These are phyloP conservation scores for Galerucella calmariensis DNA, from an alignment of 2,888 invertebrate species.

Conservation along the genomic window DNA sequence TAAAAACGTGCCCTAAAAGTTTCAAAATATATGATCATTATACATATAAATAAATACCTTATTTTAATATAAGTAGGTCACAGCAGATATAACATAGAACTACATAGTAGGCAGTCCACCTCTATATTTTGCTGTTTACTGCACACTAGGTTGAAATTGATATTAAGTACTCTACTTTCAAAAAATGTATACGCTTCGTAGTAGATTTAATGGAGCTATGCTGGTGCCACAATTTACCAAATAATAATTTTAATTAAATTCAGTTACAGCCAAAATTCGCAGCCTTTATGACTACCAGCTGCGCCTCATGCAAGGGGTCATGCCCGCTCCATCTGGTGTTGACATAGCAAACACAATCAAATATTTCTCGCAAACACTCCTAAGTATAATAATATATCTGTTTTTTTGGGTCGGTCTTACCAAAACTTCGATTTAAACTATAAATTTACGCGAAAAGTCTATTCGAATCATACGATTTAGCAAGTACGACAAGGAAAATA, in stretches of 20 bases:
- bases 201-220: constrained; percentile 36
- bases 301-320: constrained; percentile 88
- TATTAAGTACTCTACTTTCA: constrained; percentile 19
- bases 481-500: no score
- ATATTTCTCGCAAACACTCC: constrained; percentile 96
- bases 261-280: constrained; percentile 97
- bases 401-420: constrained; percentile 6
- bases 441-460: no score
- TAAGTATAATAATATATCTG: constrained; percentile 72
- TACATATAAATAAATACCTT: background rate
- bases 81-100: no score
- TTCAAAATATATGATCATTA: background rate
- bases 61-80: background rate
- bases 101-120: no score
- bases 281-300: constrained; percentile 97
- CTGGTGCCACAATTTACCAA: constrained; percentile 32
- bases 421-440: background rate
- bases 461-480: no score
- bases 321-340: constrained; percentile 92
- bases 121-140: background rate
- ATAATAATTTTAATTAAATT: constrained; percentile 35
- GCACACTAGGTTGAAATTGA: background rate
- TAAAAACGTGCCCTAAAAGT: background rate
- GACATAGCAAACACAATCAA: constrained; percentile 98
- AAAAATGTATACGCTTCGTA: background rate